These are phyloP conservation scores for Boulengeromyrus knoepffleri DNA, from an alignment of 2,113 vertebrate genomes.

Conservation along the genomic window DNA sequence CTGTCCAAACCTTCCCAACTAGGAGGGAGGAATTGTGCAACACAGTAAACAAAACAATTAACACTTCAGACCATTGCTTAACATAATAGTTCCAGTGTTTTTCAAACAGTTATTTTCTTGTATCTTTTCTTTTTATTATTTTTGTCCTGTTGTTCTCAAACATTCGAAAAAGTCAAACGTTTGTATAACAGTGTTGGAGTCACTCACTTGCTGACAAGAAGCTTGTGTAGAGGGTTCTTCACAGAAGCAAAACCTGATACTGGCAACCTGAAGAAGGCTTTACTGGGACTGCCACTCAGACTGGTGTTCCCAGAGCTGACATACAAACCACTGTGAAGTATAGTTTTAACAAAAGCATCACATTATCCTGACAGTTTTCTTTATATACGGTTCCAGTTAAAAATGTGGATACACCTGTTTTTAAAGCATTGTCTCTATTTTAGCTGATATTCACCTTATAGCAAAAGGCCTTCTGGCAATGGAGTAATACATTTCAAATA, in stretches of 20 bases:
- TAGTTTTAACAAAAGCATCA: background rate
- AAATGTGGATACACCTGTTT: background rate
- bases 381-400: background rate
- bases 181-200: background rate
- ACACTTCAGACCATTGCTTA: background rate
- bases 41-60: background rate
- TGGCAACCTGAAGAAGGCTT: constrained; percentile 31
- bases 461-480: background rate
- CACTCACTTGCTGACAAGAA: constrained; percentile 40
- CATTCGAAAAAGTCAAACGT: background rate
- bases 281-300: constrained; percentile 1
- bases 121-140: background rate
- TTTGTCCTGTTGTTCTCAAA: background rate
- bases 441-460: background rate
- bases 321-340: constrained; percentile 38
- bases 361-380: background rate
- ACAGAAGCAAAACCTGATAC: constrained; percentile 15
- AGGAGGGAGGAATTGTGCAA: background rate
- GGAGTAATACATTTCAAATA: background rate
- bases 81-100: background rate
- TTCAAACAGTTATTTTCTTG: background rate
- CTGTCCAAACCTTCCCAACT: background rate
- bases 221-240: constrained; percentile 28
- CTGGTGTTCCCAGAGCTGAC: constrained; percentile 32
- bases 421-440: background rate